A percentile compares a stretch with the other conserved stretches of the same genome.
Evolutionary conservation across 2,113 vertebrate species (phyloP).

Genomic region (Cephalopterus ornatus): DNA sequence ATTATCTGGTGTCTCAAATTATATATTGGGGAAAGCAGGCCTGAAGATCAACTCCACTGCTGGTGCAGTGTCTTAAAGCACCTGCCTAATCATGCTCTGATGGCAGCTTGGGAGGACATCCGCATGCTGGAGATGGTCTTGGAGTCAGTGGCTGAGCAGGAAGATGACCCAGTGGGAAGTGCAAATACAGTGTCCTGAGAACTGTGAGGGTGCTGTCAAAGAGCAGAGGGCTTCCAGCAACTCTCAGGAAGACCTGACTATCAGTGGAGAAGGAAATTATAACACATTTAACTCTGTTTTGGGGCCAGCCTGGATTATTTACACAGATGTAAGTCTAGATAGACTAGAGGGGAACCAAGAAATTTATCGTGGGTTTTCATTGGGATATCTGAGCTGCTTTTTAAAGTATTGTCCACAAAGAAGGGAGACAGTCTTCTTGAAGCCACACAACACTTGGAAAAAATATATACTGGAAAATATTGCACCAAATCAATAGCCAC

Average conservation of each 20-base stretch:
- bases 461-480: neutral
- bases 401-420: neutral
- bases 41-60: neutral
- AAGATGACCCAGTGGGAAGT: neutral
- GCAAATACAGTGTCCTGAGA: fast-evolving
- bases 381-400: neutral
- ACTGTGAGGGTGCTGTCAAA: fast-evolving
- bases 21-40: neutral
- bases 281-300: neutral
- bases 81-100: neutral
- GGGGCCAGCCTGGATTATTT: neutral
- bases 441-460: neutral
- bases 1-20: neutral
- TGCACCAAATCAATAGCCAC: neutral
- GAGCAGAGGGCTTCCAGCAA: neutral
- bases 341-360: neutral
- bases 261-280: neutral
- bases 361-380: neutral
- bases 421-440: neutral
- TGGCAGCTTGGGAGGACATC: neutral
- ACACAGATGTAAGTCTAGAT: neutral
- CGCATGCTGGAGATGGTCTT: neutral
- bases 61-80: neutral
- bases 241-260: neutral
- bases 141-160: neutral